Conservation (phyloP, 2,888 invertebrate genomes). For the Melipona beecheii region DNA sequence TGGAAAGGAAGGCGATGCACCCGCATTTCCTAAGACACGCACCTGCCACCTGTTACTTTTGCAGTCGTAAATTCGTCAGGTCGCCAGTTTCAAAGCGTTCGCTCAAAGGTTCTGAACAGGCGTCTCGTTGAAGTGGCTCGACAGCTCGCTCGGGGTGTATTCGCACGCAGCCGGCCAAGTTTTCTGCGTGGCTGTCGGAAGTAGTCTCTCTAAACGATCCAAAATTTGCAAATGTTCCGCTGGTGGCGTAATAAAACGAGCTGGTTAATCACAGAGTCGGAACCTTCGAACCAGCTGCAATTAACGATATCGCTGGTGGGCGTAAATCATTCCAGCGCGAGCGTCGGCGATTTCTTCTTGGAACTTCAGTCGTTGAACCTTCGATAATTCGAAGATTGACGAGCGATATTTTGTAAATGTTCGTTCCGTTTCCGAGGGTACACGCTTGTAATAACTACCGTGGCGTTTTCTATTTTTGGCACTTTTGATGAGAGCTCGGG, state of each 20-base stretch:
- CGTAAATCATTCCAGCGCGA: constrained; percentile 20
- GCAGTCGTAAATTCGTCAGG: constrained; percentile 3
- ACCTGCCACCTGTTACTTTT: constrained; percentile 19
- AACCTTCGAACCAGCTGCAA: constrained; percentile 29
- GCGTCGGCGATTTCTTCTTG: constrained; percentile 2
- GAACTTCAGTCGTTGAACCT: neutral
- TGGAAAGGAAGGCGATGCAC: constrained; percentile 4
- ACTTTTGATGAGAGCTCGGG: neutral
- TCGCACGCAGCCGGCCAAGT: neutral
- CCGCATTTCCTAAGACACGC: neutral
- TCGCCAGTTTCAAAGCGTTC: neutral
- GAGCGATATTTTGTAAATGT: neutral
- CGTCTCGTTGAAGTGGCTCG: constrained; percentile 12
- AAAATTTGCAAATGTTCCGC: constrained; percentile 47
- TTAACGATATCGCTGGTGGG: constrained; percentile 40
- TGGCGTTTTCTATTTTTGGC: neutral
- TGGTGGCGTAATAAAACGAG: constrained; percentile 31
- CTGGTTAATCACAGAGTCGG: constrained; percentile 48
- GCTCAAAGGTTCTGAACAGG: constrained; percentile 4
- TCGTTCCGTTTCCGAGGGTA: neutral
- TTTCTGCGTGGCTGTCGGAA: constrained; percentile 29
- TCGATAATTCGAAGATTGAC: neutral
- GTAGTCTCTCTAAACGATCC: constrained; percentile 27
- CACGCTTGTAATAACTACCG: neutral
- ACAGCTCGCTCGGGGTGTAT: neutral